Evolutionary conservation across 1,140 invertebrate genomes (phyloP), one percentile per base, ranked within the genome.

Genomic region (Drosophila insularis): DNA sequence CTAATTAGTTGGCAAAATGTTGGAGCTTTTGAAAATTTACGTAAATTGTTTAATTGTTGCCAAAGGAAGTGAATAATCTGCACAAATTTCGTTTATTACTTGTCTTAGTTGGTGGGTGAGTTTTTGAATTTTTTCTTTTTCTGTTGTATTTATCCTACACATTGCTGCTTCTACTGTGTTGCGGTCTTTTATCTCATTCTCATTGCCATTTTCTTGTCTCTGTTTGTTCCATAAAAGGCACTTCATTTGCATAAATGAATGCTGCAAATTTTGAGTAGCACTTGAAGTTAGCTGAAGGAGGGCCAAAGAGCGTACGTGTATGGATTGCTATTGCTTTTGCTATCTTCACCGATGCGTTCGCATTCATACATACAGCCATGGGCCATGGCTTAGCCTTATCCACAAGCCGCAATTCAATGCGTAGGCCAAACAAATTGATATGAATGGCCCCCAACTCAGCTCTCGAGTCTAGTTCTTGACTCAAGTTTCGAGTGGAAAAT

Each of bases 161-260:
- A 21, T 54, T 10, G 32, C 40, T 58, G 21, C 46, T 32, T 61
- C 54, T 31, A 43, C 21, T 21, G 11, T 55, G 14, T 55, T 77
- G 71, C 55, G 71, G 68, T 71, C 56, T 68, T 59, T 17, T 53
- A 14, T 40, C 55, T 35, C 27, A 32, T 37, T 19, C 56, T 61
- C 59, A 23, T 40, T n/a, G 1, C 37, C 23, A n/a, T 58, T 31
- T 31, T 58, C n/a, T 19, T 31, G 67, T 78, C 65, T 67, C 68
- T 61, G 63, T 63, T 68, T 70, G 63, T 79, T 58, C 68, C 75
- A 82, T 82, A 82, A 73, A 87, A 79, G 80, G 79, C 82, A 87
- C 82, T 87, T 87, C 71, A 87, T 87, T 87, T 87, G 82, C 84
- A 87, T 87, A 87, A 87, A 87, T 87, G 82, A 87, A 87, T 87